Evolutionary conservation across 1,140 invertebrate species (phyloP), one percentile per base, ranked within the genome.

Genomic region (Rhopalosiphum maidis): DNA sequence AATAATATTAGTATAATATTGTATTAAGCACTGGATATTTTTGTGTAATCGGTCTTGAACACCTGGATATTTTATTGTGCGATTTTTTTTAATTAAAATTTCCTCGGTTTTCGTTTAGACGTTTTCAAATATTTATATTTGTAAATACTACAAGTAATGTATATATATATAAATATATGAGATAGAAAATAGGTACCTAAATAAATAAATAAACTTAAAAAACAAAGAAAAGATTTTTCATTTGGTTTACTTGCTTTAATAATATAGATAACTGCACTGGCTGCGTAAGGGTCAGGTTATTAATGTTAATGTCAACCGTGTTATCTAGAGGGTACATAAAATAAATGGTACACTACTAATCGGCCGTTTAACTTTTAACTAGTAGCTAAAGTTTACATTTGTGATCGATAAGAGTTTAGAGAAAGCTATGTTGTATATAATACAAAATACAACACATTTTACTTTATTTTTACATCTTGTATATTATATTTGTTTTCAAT

Each of bases 301-400:
- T 90, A 90, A 90, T 90, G 88, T 60, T 60, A 60, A 60, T 68
- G 54, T 90, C 89, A 30, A 90, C 25, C 30, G 60, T 68, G 37
- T 90, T 68, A 90, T 68, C 54, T 43, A 22, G 37, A 30, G 11
- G 54, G 37, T 35, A 41, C 37, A 68, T 37, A 43, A 90, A 90
- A 90, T 68, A 41, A 90, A 60, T 90, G 88, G 88, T 55, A 60
- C 37, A 30, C 21, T 60, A 46, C 51, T 90, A 90, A 90, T 90
- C 88, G 54, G 88, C 30, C 21, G 37, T 55, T 90, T 90, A 90
- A 90, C 54, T 90, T 90, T 90, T 90, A 90, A 60, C 22, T 60
- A 90, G 88, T 41, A 55, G 48, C 22, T 41, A 43, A 90, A 90
- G 88, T 60, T 90, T 90, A 60, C 54, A 43, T 90, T 60, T 60